phyloP scores from a whole-genome alignment of 1,140 invertebrate species.

The Leucophenga varia region DNA sequence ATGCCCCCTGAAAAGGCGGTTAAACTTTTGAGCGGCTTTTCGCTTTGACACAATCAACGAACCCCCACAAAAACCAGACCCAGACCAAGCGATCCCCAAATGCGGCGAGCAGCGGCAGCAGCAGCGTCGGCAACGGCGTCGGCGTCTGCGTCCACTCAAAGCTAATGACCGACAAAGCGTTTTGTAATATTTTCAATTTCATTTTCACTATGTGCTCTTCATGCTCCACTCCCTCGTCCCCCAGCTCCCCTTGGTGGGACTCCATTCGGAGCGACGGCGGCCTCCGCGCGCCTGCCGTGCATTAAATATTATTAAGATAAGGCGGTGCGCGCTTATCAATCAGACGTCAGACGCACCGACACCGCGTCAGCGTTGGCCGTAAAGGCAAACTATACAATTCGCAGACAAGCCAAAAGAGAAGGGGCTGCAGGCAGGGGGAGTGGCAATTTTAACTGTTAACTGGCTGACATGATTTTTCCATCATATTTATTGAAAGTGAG shows the following conservation, averaged over 20 bases:
- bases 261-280: conserved; percentile 19
- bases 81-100: conserved; percentile 27
- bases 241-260: conserved; percentile 4
- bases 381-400: conserved; percentile 21
- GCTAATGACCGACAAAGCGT: conserved; percentile 53
- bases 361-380: conserved; percentile 6
- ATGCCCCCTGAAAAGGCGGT: conserved; percentile 7
- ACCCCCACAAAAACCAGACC: conserved; percentile 20
- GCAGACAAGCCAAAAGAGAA: conserved; percentile 28
- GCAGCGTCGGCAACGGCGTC: conserved; percentile 9
- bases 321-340: conserved; percentile 45
- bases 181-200: conserved; percentile 54
- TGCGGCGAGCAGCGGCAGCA: conserved; percentile 10
- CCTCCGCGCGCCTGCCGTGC: conserved; percentile 28
- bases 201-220: conserved; percentile 36
- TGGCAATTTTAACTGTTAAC: conserved; percentile 17
- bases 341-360: conserved; percentile 44
- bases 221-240: conserved; percentile 8
- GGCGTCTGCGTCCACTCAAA: conserved; percentile 45
- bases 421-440: not conserved
- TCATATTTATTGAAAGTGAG: conserved; percentile 38
- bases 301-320: conserved; percentile 55
- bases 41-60: conserved; percentile 49
- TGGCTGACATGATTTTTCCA: conserved; percentile 45
- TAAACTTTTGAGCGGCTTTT: conserved; percentile 38